Conservation (phyloP, 1,140 invertebrate species). For the Nymphalis io region DNA sequence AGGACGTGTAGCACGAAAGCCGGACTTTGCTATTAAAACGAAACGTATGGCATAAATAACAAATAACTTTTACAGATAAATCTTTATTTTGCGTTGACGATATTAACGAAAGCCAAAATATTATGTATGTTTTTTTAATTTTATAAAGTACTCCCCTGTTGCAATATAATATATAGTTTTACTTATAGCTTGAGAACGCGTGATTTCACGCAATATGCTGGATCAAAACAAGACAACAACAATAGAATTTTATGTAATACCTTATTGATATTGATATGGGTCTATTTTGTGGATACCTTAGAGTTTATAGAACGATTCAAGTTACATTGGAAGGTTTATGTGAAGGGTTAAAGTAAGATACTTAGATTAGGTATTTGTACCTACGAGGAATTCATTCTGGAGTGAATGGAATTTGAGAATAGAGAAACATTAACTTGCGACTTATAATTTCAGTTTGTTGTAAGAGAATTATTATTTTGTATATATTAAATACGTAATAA, state of each 20-base stretch:
- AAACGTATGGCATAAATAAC: background rate
- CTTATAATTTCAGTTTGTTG: too few relatives aligned
- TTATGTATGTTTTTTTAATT: slow-evolving; percentile 2
- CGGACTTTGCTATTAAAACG: background rate
- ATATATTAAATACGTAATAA: too few relatives aligned
- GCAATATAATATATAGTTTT: slow-evolving; percentile 12
- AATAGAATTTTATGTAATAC: too few relatives aligned
- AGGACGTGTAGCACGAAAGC: background rate
- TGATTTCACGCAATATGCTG: background rate
- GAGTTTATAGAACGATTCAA: background rate
- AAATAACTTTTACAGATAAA: background rate
- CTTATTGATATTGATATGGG: too few relatives aligned
- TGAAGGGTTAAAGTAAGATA: too few relatives aligned
- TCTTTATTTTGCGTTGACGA: background rate
- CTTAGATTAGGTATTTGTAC: too few relatives aligned
- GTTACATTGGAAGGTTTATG: too few relatives aligned
- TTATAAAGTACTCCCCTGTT: slow-evolving; percentile 24
- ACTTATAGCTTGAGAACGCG: slow-evolving; percentile 10
- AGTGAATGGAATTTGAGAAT: too few relatives aligned
- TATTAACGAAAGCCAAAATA: slow-evolving; percentile 1
- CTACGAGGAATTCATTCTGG: too few relatives aligned
- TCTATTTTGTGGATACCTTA: too few relatives aligned
- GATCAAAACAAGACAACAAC: background rate
- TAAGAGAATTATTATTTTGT: too few relatives aligned
- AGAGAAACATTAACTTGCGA: too few relatives aligned